Conservation (phyloP, 1,140 invertebrate genomes). For the Hypsibius dujardini region DNA sequence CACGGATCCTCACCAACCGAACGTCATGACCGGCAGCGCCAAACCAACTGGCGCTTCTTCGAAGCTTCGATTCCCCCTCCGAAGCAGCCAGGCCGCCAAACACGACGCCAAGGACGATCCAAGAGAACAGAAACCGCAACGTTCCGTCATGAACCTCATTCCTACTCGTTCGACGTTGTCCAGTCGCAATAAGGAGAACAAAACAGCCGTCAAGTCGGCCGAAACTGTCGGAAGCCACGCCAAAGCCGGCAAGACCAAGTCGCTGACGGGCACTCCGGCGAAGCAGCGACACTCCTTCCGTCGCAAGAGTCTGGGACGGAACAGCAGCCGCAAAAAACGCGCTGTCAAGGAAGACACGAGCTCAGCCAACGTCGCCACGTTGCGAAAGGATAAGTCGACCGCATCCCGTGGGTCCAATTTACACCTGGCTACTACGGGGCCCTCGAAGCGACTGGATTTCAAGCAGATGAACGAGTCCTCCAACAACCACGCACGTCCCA, state of each 20-base stretch:
- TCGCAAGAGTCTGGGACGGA: neutral
- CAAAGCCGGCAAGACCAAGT: too few species aligned
- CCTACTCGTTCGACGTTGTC: neutral
- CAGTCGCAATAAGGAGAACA: neutral
- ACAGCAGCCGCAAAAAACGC: neutral
- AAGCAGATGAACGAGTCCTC: neutral
- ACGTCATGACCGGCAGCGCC: neutral
- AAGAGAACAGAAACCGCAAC: neutral
- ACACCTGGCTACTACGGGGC: too few species aligned
- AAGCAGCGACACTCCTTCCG: neutral
- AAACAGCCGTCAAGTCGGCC: neutral
- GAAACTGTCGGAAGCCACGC: too few species aligned
- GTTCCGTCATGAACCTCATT: neutral
- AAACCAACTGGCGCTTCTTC: neutral
- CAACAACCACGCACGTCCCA: neutral
- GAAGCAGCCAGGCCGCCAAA: neutral
- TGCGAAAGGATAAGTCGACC: too few species aligned
- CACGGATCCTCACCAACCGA: too few species aligned
- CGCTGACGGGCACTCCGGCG: too few species aligned
- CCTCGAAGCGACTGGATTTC: constrained; percentile 9
- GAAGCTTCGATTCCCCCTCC: neutral
- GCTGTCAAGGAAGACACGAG: neutral
- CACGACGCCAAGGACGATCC: too few species aligned
- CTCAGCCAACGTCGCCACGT: neutral
- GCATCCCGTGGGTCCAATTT: too few species aligned